Percentiles rank a stretch among this genome's conserved stretches.
Conservation (phyloP, 1,140 invertebrate genomes). For the Caenorhabditis latens region DNA sequence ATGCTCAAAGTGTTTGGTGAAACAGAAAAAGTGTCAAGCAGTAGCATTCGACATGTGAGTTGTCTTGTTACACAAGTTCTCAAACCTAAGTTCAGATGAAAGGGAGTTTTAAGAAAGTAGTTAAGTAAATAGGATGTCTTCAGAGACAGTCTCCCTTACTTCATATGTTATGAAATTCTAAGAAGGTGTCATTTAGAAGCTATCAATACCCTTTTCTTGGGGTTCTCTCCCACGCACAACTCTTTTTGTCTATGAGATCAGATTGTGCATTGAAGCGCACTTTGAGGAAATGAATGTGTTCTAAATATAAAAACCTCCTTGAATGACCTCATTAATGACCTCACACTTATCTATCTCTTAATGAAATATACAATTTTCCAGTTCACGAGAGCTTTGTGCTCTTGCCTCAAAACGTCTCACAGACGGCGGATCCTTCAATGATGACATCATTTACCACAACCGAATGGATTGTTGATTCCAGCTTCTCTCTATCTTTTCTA, state of each 20-base stretch:
- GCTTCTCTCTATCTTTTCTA: not conserved
- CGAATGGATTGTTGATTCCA: slow-evolving; percentile 40
- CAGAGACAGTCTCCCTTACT: not conserved
- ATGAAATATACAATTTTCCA: not conserved
- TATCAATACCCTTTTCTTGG: too few relatives aligned
- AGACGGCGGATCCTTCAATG: slow-evolving; percentile 55
- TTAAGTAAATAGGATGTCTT: too few relatives aligned
- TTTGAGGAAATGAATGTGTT: not conserved
- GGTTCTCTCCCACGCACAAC: too few relatives aligned
- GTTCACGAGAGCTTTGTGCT: slow-evolving; percentile 58
- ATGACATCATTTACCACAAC: slow-evolving; percentile 56
- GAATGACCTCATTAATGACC: not conserved
- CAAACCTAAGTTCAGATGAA: too few relatives aligned
- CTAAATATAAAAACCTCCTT: not conserved
- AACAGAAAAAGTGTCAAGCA: slow-evolving; percentile 58
- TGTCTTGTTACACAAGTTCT: not conserved
- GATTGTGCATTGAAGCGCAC: not conserved
- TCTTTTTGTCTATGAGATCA: not conserved
- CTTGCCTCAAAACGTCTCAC: slow-evolving; percentile 36
- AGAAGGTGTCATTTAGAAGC: too few relatives aligned
- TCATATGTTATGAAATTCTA: not conserved
- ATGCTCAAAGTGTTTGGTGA: slow-evolving; percentile 57
- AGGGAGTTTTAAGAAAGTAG: too few relatives aligned
- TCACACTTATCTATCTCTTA: not conserved
- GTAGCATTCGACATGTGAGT: slow-evolving; percentile 65